These are phyloP conservation scores for Pentalonia nigronervosa DNA, from an alignment of 1,140 invertebrate species.

Conservation along the genomic window DNA sequence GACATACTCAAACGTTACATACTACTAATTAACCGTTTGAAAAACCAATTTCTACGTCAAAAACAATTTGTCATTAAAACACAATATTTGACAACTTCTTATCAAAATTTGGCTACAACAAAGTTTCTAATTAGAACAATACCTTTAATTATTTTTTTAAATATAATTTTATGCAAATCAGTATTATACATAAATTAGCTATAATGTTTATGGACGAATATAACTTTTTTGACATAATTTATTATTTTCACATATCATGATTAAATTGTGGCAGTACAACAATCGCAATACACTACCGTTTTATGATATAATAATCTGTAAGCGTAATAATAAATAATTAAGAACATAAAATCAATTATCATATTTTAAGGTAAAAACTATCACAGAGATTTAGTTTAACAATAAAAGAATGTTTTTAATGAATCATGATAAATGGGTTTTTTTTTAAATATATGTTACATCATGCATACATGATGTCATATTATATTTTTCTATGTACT, in stretches of 20 bases:
- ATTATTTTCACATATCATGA: background rate
- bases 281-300: background rate
- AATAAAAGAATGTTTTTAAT: background rate
- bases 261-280: background rate
- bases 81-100: background rate
- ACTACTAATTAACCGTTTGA: background rate
- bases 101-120: constrained; percentile 23
- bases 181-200: background rate
- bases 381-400: constrained; percentile 31
- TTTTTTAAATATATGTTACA: background rate
- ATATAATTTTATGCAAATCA: background rate
- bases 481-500: background rate
- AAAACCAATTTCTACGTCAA: background rate
- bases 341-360: background rate
- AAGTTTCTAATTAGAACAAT: constrained; percentile 9
- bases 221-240: background rate
- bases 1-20: background rate
- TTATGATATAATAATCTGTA: background rate
- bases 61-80: background rate
- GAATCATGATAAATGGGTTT: background rate
- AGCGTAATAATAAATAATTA: background rate
- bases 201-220: background rate
- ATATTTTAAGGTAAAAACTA: constrained; percentile 28
- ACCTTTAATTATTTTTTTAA: background rate
- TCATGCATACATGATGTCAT: background rate